Evolutionary conservation across 2,797 vertebrate genomes (phyloP), one percentile per base, ranked within the genome.

Genomic region (Triplophysa bombifrons): DNA sequence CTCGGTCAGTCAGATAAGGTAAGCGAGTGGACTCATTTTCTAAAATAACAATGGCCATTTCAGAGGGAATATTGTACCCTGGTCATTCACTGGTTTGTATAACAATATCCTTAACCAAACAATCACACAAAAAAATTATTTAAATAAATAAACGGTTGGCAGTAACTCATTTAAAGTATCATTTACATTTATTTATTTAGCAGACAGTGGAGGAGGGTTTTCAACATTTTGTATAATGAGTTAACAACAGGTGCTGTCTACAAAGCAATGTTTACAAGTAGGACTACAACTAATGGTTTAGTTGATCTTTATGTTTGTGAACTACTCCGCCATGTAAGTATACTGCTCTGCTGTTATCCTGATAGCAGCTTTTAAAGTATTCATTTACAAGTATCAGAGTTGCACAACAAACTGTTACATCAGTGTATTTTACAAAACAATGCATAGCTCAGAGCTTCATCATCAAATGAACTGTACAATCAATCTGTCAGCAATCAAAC

Each of bases 11-110:
- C 27, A 44, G 51, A 68, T 72, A 11, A 63, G 81, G 80, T 86
- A 85, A 83, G 83, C 73, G 50, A 66, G 56, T 78, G 60, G 73
- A 78, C 60, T 51, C 63, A 76, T 34, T 80, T 50, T 34, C 60
- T 70, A 73, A 82, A 83, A 79, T 19, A 80, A 68, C 11, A 30
- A 30, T 16, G 48, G 48, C 14, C 16, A 51, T 16, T 30, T 69
- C 6, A 34, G 46, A 41, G 50, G 20, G 51, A 73, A 25, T 19
- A 34, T 63, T 9, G 34, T 27, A 53, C 3, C 44, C 10, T 11
- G 64, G n/a, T 63, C 41, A 41, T 60, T 9, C 5, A 38, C 34
- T 38, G 41, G 41, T 41, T 41, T 41, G 9, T 41, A 41, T 27
- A 58, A 58, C 56, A 58, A 20, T 53, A 30, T 55, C 30, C 22